phyloP scores from a whole-genome alignment of 2,888 invertebrate species.

The Blastobasis adustella region DNA sequence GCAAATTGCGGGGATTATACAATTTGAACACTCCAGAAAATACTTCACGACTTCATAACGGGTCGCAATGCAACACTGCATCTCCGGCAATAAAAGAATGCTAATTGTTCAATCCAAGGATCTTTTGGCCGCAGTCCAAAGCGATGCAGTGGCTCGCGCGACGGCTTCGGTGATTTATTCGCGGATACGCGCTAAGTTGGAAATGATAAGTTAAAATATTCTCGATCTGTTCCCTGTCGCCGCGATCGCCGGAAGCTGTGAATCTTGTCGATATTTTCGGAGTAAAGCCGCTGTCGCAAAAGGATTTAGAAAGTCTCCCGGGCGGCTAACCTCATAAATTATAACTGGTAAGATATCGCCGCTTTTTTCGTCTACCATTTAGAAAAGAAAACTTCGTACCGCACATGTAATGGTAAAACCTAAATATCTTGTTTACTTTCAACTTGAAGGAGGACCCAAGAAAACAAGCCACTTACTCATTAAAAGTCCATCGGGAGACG shows the following conservation, averaged over 20 bases:
- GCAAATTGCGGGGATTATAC: no score
- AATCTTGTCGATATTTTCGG: conserved; percentile 3
- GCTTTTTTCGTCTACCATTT: not conserved
- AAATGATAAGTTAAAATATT: conserved; percentile 12
- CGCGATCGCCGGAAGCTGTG: conserved; percentile 4
- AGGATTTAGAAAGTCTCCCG: no score
- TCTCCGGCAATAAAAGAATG: conserved; percentile 20
- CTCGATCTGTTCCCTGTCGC: not conserved
- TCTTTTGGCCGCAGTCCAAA: conserved; percentile 27
- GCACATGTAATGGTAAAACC: not conserved
- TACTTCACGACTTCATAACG: not conserved
- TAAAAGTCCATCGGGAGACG: conserved; percentile 7
- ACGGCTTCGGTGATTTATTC: conserved; percentile 15
- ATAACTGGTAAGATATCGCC: no score
- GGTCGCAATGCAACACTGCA: conserved; percentile 2
- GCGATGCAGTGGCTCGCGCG: conserved; percentile 15
- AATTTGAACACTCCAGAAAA: no score
- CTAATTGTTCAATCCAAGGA: conserved; percentile 22
- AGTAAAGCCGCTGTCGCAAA: no score
- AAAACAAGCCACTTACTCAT: conserved; percentile 7
- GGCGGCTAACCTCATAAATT: no score
- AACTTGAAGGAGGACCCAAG: not conserved
- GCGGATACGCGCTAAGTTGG: conserved; percentile 5
- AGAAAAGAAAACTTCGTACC: not conserved
- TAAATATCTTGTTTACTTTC: not conserved